Conservation (phyloP, 2,113 vertebrate genomes). For the Ochotona princeps region DNA sequence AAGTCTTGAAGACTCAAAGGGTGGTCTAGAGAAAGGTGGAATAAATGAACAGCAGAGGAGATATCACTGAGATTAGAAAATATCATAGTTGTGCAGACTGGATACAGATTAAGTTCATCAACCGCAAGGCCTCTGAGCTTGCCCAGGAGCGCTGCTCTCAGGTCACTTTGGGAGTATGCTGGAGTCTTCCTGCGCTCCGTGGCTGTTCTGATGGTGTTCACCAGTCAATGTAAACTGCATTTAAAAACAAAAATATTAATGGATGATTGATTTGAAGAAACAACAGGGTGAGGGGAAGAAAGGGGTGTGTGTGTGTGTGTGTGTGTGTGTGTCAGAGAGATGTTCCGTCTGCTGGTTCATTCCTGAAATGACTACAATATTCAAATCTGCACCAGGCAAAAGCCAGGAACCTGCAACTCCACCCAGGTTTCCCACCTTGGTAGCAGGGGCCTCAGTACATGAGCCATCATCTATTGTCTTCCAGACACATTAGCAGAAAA, state of each 20-base stretch:
- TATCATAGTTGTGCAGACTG: not conserved
- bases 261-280: no score
- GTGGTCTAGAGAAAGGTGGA: not conserved
- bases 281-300: no score
- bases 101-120: not conserved
- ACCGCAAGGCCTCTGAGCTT: not conserved
- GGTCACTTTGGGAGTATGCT: rapidly evolving
- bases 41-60: constrained; percentile 23
- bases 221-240: not conserved
- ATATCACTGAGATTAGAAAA: not conserved
- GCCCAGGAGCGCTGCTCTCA: not conserved
- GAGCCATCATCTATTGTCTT: no score
- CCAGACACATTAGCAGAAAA: no score
- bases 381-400: no score
- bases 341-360: no score
- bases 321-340: no score
- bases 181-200: not conserved
- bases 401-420: no score
- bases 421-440: no score
- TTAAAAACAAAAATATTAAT: not conserved
- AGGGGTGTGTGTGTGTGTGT: no score
- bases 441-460: no score
- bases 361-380: no score
- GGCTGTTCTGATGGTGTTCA: not conserved
- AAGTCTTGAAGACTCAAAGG: not conserved